Evolutionary conservation across 2,888 invertebrate genomes (phyloP).

Genomic region (Aporophyla nigra): DNA sequence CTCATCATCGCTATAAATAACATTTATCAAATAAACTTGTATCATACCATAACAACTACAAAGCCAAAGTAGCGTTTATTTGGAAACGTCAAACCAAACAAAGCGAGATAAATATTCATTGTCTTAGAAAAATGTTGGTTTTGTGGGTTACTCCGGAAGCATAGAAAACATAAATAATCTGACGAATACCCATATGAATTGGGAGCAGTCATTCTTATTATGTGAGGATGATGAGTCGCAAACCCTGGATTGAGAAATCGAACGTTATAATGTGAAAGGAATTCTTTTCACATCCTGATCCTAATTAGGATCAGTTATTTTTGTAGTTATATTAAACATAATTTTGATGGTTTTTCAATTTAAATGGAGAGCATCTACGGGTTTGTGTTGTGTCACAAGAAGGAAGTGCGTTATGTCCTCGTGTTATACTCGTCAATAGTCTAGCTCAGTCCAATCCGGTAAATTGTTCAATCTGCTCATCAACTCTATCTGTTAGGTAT

Average conservation of each 20-base stretch:
- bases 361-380: background rate
- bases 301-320: background rate
- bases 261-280: slow-evolving; percentile 1
- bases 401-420: slow-evolving; percentile 14
- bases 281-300: background rate
- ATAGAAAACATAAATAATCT: slow-evolving; percentile 65
- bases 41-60: slow-evolving; percentile 24
- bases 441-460: background rate
- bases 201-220: slow-evolving; percentile 27
- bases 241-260: slow-evolving; percentile 28
- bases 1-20: slow-evolving; percentile 49
- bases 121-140: slow-evolving; percentile 65
- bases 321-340: background rate
- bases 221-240: slow-evolving; percentile 66
- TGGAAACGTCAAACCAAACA: slow-evolving; percentile 54
- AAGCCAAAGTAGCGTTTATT: slow-evolving; percentile 52
- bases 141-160: slow-evolving; percentile 55
- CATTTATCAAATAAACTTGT: slow-evolving; percentile 43
- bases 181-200: slow-evolving; percentile 44
- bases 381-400: background rate
- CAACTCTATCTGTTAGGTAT: background rate
- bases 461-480: background rate
- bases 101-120: slow-evolving; percentile 61
- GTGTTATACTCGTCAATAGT: background rate
- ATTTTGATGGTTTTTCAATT: background rate